phyloP scores from a whole-genome alignment of 2,888 invertebrate genomes.

The Choreutis nemorana region DNA sequence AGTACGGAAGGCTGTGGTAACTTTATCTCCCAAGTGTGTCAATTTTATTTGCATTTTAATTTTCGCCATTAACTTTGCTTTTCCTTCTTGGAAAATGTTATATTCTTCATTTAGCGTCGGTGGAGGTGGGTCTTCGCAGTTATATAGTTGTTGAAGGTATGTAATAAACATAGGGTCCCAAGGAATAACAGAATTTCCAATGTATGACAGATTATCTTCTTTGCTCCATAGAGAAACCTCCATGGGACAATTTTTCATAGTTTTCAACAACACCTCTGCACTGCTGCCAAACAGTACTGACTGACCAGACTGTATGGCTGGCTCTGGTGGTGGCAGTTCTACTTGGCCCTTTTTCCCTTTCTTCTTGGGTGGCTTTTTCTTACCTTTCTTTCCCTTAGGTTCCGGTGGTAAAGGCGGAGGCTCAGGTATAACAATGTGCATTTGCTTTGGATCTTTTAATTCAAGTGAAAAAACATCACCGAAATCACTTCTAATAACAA shows the following conservation, averaged over 20 bases:
- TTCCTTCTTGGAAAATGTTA: constrained; percentile 53
- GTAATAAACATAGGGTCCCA: constrained; percentile 42
- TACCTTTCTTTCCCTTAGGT: constrained; percentile 34
- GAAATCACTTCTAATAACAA: constrained; percentile 48
- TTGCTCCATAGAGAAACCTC: constrained; percentile 51
- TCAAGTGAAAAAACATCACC: constrained; percentile 52
- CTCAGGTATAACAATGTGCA: constrained; percentile 52
- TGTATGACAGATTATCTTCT: constrained; percentile 38
- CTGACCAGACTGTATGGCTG: constrained; percentile 48
- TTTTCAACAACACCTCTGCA: constrained; percentile 42
- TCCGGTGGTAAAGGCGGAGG: constrained; percentile 47
- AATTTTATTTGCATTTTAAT: constrained; percentile 46
- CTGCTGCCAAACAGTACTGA: constrained; percentile 48
- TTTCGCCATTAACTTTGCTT: constrained; percentile 43
- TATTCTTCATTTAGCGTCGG: constrained; percentile 42
- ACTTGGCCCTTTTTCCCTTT: constrained; percentile 36
- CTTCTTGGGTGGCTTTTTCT: constrained; percentile 29
- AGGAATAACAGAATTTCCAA: constrained; percentile 35
- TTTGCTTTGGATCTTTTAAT: constrained; percentile 50
- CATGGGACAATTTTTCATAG: constrained; percentile 39
- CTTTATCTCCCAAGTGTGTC: constrained; percentile 36
- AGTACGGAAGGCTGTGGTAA: constrained; percentile 45
- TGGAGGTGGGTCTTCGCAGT: constrained; percentile 24
- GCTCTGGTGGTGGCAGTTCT: constrained; percentile 37
- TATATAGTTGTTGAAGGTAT: constrained; percentile 31